Base-by-base conservation (phyloP, 1,140 invertebrate species). In the Drosophila nasuta region DNA sequence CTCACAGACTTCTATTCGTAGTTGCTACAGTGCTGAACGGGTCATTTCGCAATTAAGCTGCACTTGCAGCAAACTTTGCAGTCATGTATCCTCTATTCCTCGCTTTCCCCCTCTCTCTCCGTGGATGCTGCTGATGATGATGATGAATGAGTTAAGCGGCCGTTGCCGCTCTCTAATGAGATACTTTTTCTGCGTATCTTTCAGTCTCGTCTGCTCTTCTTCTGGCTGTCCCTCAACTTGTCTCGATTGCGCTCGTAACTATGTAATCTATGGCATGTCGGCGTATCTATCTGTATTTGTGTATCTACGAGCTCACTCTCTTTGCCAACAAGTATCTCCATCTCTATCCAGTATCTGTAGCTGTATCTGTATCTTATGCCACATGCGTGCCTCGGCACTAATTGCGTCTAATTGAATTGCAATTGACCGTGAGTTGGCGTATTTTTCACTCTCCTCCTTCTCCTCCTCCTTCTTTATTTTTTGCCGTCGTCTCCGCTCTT, bases 381-480 rank as follows among this genome's bases (percentile, higher is more conserved):
- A 71, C 73, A 87, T 87, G 85, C 85, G 83, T 87, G 85, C 59
- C 74, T 64, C 49, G 64, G 74, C 83, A 89, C 83, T 88, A 88
- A 88, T 88, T 88, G 83, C 83, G 77, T 89, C 83, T 89, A 88
- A 88, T 89, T 88, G 85, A 88, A 88, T 88, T 88, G 83, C 85
- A 88, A 88, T 88, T 88, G 83, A 88, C 83, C 83, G 77, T 88
- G 85, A 88, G 83, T 85, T 88, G 85, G 83, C 83, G 85, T 83
- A 89, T 88, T 88, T 85, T 81, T 83, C 85, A 83, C 64, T 89
- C 75, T 70, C 66, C 59, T 13, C 13, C 45, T 11, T 1, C 15
- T 30, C 51, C 8, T 4, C 0, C 17, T 52, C 17, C 2, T 52
- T 6, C 25, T 3, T 2, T 30, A 5, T 30, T 11, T 25, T 52